phyloP scores from a whole-genome alignment of 2,113 vertebrate species.

The Neotragus moschatus region DNA sequence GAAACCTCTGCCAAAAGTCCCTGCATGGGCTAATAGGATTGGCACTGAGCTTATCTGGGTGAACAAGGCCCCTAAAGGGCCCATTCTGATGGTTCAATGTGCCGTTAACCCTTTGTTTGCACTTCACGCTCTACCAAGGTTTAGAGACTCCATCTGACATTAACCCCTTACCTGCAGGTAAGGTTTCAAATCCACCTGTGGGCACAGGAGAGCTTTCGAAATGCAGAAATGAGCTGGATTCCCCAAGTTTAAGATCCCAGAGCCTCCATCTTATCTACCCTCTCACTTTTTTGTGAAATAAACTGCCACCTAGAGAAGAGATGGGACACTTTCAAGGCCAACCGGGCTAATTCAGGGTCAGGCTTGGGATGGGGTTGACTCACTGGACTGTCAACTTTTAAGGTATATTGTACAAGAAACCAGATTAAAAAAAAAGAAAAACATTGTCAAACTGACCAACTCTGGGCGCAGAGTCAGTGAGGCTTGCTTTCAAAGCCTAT shows the following conservation, averaged over 20 bases:
- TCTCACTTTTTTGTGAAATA: neutral
- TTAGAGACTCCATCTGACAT: neutral
- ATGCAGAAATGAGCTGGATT: neutral
- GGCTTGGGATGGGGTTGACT: neutral
- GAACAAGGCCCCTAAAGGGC: neutral
- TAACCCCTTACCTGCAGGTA: neutral
- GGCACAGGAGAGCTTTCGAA: too few species aligned
- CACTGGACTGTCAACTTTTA: neutral
- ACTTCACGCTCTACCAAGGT: neutral
- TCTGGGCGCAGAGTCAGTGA: accelerated
- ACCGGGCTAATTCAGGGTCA: neutral
- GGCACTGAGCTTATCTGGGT: neutral
- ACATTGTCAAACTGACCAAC: neutral
- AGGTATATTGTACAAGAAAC: neutral
- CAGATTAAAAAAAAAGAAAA: neutral
- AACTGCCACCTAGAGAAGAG: neutral
- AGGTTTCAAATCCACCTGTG: neutral
- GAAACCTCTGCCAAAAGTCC: neutral
- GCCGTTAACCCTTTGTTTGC: neutral
- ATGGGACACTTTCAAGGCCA: neutral
- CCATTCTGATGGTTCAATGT: neutral
- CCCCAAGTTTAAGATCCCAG: neutral
- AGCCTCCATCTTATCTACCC: neutral
- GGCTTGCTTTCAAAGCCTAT: neutral
- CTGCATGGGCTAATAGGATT: neutral